Evolutionary conservation across 2,888 invertebrate species (phyloP).

Genomic region (Pelosia muscerda): DNA sequence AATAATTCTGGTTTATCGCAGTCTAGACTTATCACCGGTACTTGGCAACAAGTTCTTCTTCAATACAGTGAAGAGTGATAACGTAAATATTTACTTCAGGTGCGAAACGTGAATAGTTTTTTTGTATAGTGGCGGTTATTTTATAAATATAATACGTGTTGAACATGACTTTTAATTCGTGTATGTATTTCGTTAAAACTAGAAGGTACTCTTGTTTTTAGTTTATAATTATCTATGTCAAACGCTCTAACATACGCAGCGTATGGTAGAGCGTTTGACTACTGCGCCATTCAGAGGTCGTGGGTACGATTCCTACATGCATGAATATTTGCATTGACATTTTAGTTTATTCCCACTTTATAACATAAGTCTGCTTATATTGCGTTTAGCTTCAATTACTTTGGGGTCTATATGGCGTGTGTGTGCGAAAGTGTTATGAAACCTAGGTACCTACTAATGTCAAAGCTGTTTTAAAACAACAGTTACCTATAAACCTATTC

Average conservation of each 20-base stretch:
- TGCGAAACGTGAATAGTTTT: constrained; percentile 18
- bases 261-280: neutral
- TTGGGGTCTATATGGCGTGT: neutral
- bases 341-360: neutral
- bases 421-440: too few species aligned
- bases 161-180: neutral
- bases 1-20: constrained; percentile 23
- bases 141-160: neutral
- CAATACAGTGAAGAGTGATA: constrained; percentile 15
- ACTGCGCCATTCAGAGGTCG: neutral
- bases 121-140: constrained; percentile 11
- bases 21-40: constrained; percentile 24
- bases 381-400: too few species aligned
- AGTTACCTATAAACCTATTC: constrained; percentile 44
- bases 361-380: too few species aligned
- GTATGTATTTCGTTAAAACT: neutral
- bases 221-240: too few species aligned
- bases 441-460: too few species aligned
- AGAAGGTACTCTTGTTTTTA: neutral
- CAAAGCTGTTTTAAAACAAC: constrained; percentile 28
- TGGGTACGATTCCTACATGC: neutral
- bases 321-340: neutral
- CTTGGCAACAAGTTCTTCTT: constrained; percentile 9
- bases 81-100: constrained; percentile 19
- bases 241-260: too few species aligned